Evolutionary conservation across 2,888 invertebrate genomes (phyloP), one percentile per base, ranked within the genome.

Genomic region (Stramonita haemastoma): DNA sequence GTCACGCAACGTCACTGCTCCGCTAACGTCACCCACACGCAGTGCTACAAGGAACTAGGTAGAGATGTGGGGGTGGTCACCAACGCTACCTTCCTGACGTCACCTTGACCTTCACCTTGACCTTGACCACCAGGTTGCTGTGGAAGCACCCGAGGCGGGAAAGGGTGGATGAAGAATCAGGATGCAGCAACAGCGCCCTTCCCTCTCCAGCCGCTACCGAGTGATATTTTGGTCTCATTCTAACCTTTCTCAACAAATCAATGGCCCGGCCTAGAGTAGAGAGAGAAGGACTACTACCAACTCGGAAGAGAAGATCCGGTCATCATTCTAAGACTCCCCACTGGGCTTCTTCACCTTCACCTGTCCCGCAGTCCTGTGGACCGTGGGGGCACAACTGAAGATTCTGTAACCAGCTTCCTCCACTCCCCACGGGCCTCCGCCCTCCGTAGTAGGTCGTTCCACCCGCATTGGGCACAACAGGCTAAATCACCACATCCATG

Each of bases 41-140:
- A 77, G 17, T 91, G 91, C 84, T 91, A 73, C 86, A 87, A 22
- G n/a, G 36, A 15, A 8, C 32, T 89, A 56, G 34, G 73, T 73
- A 73, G 46, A 32, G 46, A n/a, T 0, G 22, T 17, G 8, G 26
- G 84, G 22, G 46, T 89, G n/a, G 46, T 60, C 5, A 56, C 70
- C 56, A 89, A 89, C 73, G 22, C 36, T 19, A 85, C 89, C 13
- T 13, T 60, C 84, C 4, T 88, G 0, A 13, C 46, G 0, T 57
- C 32, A 6, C 26, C 15, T 19, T 83, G 29, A 83, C 46, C 5
- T 11, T 46, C 13, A 46, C 46, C 22, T 26, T n/a, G 19, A 46
- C 46, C 22, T 26, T 66, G 66, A 66, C 13, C 66, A 17, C 66
- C 66, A 26, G 66, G 26, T 1, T 66, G 66, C 17, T 26, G 26